Conservation (phyloP, 1,140 invertebrate species). For the Diachasmimorpha longicaudata region DNA sequence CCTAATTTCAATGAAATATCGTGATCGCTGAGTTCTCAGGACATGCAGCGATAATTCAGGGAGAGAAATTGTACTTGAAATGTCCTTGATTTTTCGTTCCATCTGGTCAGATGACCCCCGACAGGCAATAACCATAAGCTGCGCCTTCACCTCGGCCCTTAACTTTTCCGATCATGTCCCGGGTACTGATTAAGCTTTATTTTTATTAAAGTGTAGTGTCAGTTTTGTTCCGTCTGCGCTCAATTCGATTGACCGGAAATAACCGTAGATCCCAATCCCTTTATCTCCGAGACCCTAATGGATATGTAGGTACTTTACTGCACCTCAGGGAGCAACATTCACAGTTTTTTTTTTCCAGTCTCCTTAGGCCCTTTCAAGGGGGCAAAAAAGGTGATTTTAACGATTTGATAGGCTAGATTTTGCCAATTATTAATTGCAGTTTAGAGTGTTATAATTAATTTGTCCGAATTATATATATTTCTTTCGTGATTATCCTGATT, state of each 20-base stretch:
- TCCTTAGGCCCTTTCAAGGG: background rate
- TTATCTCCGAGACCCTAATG: background rate
- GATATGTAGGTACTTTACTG: conserved; percentile 20
- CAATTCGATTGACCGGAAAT: conserved; percentile 27
- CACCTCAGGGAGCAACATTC: background rate
- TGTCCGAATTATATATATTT: no score
- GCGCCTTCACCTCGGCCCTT: background rate
- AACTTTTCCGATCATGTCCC: background rate
- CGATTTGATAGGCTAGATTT: background rate
- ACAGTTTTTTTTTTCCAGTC: background rate
- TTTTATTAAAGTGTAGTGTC: conserved; percentile 2
- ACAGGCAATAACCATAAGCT: conserved; percentile 9
- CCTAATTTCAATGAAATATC: background rate
- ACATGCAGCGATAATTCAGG: background rate
- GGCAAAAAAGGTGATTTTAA: background rate
- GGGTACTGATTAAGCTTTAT: conserved; percentile 7
- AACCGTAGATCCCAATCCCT: conserved; percentile 16
- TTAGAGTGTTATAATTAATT: no score
- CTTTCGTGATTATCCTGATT: no score
- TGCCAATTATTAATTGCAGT: background rate
- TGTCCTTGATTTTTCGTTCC: conserved; percentile 45
- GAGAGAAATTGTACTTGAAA: no score
- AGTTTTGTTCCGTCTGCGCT: background rate
- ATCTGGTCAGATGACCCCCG: conserved; percentile 55
- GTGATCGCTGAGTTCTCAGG: background rate